These are phyloP conservation scores for Cetoscarus ocellatus DNA, from an alignment of 2,797 vertebrate species.

Conservation along the genomic window DNA sequence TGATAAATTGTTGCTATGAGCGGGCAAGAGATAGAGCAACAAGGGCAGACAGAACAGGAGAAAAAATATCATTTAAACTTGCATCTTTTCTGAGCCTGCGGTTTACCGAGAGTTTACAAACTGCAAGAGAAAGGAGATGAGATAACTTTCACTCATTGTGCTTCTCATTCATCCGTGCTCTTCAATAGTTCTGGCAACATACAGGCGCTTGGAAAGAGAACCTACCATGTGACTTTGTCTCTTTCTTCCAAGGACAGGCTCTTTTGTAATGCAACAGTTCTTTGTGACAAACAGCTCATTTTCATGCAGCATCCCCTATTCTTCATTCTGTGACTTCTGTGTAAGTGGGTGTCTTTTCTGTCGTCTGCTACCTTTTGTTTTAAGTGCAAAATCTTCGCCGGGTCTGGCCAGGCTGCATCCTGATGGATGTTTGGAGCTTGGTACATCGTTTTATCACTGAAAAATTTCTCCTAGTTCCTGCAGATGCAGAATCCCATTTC, in stretches of 20 bases:
- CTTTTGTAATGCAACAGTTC: slow-evolving; percentile 48
- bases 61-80: slow-evolving; percentile 31
- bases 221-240: slow-evolving; percentile 47
- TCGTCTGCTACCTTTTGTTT: slow-evolving; percentile 4
- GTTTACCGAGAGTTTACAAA: slow-evolving; percentile 60
- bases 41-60: slow-evolving; percentile 40
- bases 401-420: background rate
- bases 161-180: slow-evolving; percentile 56
- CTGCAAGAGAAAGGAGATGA: slow-evolving; percentile 50
- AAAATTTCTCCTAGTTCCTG: background rate
- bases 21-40: slow-evolving; percentile 45
- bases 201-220: slow-evolving; percentile 35
- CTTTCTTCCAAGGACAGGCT: slow-evolving; percentile 60
- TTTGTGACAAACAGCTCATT: slow-evolving; percentile 50
- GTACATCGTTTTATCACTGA: background rate
- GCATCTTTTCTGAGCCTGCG: slow-evolving; percentile 26
- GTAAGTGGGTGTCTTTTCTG: slow-evolving; percentile 5
- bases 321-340: slow-evolving; percentile 19
- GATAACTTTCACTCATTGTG: slow-evolving; percentile 62
- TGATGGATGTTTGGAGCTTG: background rate
- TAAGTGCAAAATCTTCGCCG: background rate
- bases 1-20: slow-evolving; percentile 39
- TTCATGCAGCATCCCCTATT: slow-evolving; percentile 34
- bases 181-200: slow-evolving; percentile 51
- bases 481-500: background rate